Percentiles rank a stretch among this genome's conserved stretches.
These are phyloP conservation scores for Thecophora atra DNA, from an alignment of 2,888 invertebrate species.

Conservation along the genomic window DNA sequence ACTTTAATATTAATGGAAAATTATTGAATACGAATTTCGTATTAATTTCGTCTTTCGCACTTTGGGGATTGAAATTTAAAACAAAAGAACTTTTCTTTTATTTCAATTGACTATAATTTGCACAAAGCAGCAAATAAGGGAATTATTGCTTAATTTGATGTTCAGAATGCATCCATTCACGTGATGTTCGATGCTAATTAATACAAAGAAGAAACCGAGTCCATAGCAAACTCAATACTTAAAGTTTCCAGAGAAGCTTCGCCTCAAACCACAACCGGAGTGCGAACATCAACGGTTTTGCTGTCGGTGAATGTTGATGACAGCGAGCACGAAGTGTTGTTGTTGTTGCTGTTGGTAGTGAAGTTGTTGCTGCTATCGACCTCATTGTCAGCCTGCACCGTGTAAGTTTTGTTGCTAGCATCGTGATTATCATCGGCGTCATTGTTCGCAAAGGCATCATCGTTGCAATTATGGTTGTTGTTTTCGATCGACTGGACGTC, in stretches of 20 bases:
- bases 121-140: too few species aligned
- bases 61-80: too few species aligned
- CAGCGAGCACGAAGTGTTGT: constrained; percentile 61
- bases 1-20: too few species aligned
- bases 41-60: too few species aligned
- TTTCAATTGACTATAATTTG: too few species aligned
- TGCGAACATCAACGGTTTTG: constrained; percentile 62
- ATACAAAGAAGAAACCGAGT: too few species aligned
- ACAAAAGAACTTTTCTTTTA: too few species aligned
- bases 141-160: too few species aligned
- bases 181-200: too few species aligned
- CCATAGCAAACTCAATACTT: not conserved
- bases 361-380: constrained; percentile 31
- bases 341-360: constrained; percentile 50
- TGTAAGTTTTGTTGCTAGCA: constrained; percentile 9
- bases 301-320: constrained; percentile 63
- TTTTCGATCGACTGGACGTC: not conserved
- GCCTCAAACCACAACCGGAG: constrained; percentile 62
- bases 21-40: too few species aligned
- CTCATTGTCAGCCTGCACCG: constrained; percentile 3
- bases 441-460: not conserved
- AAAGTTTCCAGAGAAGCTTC: constrained; percentile 14
- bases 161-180: too few species aligned
- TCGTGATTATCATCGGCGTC: constrained; percentile 36
- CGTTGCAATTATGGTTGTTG: not conserved